A percentile compares a stretch with the other conserved stretches of the same genome.
Evolutionary conservation across 2,797 vertebrate species (phyloP).

Genomic region (Sarcoramphus papa): DNA sequence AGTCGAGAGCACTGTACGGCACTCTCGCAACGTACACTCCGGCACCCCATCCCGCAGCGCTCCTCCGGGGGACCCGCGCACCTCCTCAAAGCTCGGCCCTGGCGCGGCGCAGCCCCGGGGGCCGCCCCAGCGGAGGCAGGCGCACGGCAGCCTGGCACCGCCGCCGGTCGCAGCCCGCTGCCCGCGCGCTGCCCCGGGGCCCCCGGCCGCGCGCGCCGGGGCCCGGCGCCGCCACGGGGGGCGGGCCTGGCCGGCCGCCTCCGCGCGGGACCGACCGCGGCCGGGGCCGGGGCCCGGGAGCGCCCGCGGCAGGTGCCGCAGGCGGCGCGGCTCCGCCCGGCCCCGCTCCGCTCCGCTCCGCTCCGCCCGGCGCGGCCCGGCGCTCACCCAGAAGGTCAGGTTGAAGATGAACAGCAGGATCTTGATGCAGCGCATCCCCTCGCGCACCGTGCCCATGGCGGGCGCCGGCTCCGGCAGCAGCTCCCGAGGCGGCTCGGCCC

Average conservation of each 20-base stretch:
- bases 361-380: slow-evolving; percentile 7
- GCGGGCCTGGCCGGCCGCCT: background rate
- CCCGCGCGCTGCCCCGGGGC: background rate
- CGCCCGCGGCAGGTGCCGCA: background rate
- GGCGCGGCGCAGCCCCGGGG: background rate
- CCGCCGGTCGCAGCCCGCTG: too few species aligned
- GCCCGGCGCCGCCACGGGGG: background rate
- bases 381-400: slow-evolving; percentile 95
- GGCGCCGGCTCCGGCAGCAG: slow-evolving; percentile 20
- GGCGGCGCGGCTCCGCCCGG: background rate
- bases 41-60: background rate
- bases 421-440: slow-evolving; percentile 91
- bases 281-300: background rate
- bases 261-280: background rate
- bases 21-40: accelerated
- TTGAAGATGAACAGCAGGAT: slow-evolving; percentile 93
- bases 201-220: background rate
- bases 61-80: background rate
- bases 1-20: background rate
- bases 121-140: background rate
- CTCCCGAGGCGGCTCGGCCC: background rate
- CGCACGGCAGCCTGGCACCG: too few species aligned
- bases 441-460: slow-evolving; percentile 86
- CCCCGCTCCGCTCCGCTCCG: background rate
- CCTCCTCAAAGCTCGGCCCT: background rate